Conservation (phyloP, 2,113 vertebrate species). For the Heliornis fulica region DNA sequence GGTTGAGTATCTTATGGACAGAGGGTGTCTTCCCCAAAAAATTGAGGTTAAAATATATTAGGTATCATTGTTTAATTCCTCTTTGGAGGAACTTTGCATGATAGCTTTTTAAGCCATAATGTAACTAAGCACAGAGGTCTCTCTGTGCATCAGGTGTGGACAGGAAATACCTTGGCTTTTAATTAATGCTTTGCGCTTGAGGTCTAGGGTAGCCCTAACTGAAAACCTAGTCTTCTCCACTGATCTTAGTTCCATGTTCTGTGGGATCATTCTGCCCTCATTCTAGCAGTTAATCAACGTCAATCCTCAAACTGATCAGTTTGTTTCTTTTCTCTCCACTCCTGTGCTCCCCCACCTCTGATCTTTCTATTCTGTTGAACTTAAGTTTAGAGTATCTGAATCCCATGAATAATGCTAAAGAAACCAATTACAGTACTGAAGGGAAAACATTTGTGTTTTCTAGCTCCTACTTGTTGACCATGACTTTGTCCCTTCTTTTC, state of each 20-base stretch:
- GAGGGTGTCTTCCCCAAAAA: rapidly evolving
- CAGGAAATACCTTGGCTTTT: rapidly evolving
- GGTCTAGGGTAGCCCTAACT: neutral
- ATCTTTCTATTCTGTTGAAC: neutral
- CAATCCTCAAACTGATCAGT: neutral
- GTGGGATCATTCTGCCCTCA: neutral
- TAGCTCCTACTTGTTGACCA: neutral
- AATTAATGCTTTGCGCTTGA: neutral
- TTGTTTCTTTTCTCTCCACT: neutral
- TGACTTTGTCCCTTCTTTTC: neutral
- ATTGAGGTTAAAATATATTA: neutral
- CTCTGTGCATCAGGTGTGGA: neutral
- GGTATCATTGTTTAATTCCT: neutral
- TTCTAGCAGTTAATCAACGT: neutral
- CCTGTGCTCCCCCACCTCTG: rapidly evolving
- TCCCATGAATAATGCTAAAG: neutral
- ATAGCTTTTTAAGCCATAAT: neutral
- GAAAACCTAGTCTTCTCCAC: neutral
- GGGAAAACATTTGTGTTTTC: neutral
- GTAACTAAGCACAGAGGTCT: neutral
- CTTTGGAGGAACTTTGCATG: neutral
- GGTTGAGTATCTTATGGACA: neutral
- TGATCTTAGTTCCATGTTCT: neutral
- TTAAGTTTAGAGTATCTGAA: neutral
- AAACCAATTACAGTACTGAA: neutral